Evolutionary conservation across 1,140 invertebrate genomes (phyloP).

Genomic region (Parapsyche elsis): DNA sequence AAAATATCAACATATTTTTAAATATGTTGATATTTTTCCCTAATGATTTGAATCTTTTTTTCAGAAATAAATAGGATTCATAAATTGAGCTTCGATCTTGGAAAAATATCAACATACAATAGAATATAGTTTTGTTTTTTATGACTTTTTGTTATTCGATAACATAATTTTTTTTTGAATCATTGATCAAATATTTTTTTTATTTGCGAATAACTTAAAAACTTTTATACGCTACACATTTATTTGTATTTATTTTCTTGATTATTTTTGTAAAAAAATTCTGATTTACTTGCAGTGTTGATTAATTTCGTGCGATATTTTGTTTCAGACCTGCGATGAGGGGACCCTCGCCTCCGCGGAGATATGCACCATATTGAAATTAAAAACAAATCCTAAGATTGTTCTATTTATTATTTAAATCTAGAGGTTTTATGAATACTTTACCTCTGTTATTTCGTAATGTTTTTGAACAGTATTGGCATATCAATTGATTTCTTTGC

Average conservation of each 20-base stretch:
- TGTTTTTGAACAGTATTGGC: neutral
- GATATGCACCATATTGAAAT: slow-evolving; percentile 83
- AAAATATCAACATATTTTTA: slow-evolving; percentile 60
- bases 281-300: neutral
- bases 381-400: neutral
- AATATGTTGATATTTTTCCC: slow-evolving; percentile 48
- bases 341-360: slow-evolving; percentile 79
- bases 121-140: neutral
- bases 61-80: slow-evolving; percentile 13
- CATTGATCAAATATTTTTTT: neutral
- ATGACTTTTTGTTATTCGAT: slow-evolving; percentile 28
- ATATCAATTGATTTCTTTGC: neutral
- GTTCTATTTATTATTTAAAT: slow-evolving; percentile 6
- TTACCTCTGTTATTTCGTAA: neutral
- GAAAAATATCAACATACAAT: slow-evolving; percentile 41
- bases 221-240: too few species aligned
- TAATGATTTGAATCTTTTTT: slow-evolving; percentile 28
- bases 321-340: slow-evolving; percentile 76
- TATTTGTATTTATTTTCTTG: neutral
- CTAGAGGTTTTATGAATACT: neutral
- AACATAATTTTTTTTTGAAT: slow-evolving; percentile 29
- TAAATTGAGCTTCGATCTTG: slow-evolving; percentile 1
- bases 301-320: slow-evolving; percentile 58
- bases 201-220: neutral
- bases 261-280: neutral